Base-by-base conservation (phyloP, 2,797 vertebrate genomes). In the Pyrocephalus nanus region DNA sequence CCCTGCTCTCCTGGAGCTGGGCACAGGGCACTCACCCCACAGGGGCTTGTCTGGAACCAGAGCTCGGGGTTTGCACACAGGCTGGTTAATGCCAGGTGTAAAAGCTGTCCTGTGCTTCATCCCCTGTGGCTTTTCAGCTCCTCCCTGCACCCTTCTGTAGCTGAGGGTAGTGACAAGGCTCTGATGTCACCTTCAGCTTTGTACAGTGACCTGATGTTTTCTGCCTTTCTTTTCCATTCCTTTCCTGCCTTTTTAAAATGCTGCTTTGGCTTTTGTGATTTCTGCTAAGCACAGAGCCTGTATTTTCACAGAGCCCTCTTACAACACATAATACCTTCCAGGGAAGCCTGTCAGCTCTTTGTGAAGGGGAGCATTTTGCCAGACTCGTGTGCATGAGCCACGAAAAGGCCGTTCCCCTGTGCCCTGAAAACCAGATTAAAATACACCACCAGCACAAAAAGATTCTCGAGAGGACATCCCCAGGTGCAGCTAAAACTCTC, bases 51-150 rank as follows among this genome's bases (percentile, higher is more conserved):
- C 22, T n/a, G 60, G n/a, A 54, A 9, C 11, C 54, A 32, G 60
- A 72, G 47, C 47, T 36, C 3, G 1, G 42, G 50, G 2, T 58
- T 61, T 20, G 34, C 55, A 15, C 67, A 70, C 0, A 1, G 34
- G 25, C 75, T 79, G 29, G 40, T 21, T 11, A 4, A 17, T 16
- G 13, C 29, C 0, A 0, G 21, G 22, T n/a, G n/a, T 29, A 19
- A 34, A 8, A 65, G 8, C 11, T 53, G 25, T 32, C 29, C 88
- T 25, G 60, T 29, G 19, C 57, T 60, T 38, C 14, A 17, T 9
- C 5, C 29, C 22, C 53, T 10, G 23, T 5, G 43, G 13, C 27
- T 50, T 23, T 42, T 43, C 42, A 48, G 34, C 17, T 32, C 65
- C n/a, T 0, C 27, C 6, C 16, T 18, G 57, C 23, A 8, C 12